Evolutionary conservation across 2,113 vertebrate genomes (phyloP).

Genomic region (western clawed frog (Xenopus tropicalis)): DNA sequence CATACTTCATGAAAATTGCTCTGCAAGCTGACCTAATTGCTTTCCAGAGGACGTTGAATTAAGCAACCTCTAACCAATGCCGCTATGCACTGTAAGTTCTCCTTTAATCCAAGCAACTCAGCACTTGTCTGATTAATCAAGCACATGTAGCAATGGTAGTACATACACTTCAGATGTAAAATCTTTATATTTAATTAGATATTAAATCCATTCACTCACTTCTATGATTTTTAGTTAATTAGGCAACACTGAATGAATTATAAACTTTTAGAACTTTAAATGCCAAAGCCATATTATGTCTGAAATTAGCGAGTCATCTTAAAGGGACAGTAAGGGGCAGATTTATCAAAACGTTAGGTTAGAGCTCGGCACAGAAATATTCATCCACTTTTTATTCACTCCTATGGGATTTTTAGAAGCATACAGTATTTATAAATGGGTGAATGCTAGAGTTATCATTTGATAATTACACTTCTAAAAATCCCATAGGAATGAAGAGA

Average conservation of each 20-base stretch:
- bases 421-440: too few relatives aligned
- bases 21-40: constrained; percentile 41
- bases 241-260: background rate
- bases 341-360: too few relatives aligned
- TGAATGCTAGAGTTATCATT: too few relatives aligned
- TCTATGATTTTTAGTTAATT: constrained; percentile 22
- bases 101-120: constrained; percentile 29
- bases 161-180: constrained; percentile 30
- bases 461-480: too few relatives aligned
- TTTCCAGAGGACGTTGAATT: constrained; percentile 38
- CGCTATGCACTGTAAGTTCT: constrained; percentile 14
- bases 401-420: too few relatives aligned
- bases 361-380: too few relatives aligned
- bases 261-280: too few relatives aligned
- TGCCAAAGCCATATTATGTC: too few relatives aligned
- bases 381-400: too few relatives aligned
- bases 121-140: constrained; percentile 41
- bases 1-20: constrained; percentile 44
- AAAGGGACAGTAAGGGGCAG: too few relatives aligned
- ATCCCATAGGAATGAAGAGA: too few relatives aligned
- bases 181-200: constrained; percentile 26
- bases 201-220: constrained; percentile 6
- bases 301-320: too few relatives aligned
- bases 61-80: constrained; percentile 36
- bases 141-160: constrained; percentile 19